Evolutionary conservation across 2,888 invertebrate genomes (phyloP).

Genomic region (Stenichneumon culpator): DNA sequence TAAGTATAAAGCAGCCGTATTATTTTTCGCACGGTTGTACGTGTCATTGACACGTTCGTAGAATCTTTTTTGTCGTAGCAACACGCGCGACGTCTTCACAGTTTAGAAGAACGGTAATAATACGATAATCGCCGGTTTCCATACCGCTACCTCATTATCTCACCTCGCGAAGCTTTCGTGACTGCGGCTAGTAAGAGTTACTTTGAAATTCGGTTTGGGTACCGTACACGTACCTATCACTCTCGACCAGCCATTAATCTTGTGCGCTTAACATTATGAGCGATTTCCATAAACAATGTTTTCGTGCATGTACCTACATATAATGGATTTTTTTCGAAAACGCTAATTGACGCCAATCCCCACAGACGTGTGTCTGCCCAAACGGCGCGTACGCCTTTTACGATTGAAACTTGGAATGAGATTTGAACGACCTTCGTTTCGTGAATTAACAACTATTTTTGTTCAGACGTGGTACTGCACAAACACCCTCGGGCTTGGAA

Average conservation of each 20-base stretch:
- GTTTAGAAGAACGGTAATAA: slow-evolving; percentile 18
- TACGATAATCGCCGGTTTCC: slow-evolving; percentile 21
- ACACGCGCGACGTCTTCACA: not conserved
- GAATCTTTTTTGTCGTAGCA: not conserved
- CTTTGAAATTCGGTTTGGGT: slow-evolving; percentile 31
- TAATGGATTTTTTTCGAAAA: not conserved
- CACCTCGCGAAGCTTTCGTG: slow-evolving; percentile 40
- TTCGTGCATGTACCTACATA: not conserved
- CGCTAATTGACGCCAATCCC: not conserved
- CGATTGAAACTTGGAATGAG: not conserved
- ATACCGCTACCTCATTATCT: not conserved
- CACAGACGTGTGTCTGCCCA: not conserved
- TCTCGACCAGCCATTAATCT: slow-evolving; percentile 34
- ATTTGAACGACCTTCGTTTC: not conserved
- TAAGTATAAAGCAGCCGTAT: not conserved
- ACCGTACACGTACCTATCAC: slow-evolving; percentile 37
- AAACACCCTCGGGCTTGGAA: not conserved
- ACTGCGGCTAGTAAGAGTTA: slow-evolving; percentile 45
- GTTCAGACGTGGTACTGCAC: not conserved
- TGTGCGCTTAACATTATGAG: slow-evolving; percentile 37
- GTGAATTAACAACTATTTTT: not conserved
- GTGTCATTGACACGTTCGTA: not conserved
- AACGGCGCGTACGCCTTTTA: not conserved
- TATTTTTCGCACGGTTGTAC: slow-evolving; percentile 1
- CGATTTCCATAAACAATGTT: slow-evolving; percentile 27